phyloP scores from a whole-genome alignment of 2,113 vertebrate species.

The Polyodon spathula region DNA sequence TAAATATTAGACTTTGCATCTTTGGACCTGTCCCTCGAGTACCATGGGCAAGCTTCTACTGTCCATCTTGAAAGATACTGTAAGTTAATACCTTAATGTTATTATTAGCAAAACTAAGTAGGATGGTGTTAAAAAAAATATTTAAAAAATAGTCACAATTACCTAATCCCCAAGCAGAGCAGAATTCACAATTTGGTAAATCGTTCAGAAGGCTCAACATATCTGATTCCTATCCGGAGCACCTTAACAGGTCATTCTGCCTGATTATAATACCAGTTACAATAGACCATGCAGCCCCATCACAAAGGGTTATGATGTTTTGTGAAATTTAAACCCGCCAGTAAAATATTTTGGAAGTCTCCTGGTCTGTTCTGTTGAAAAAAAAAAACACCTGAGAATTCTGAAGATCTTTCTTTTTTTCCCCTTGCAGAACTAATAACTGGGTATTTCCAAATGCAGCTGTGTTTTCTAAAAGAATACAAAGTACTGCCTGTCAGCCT shows the following conservation, averaged over 20 bases:
- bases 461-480: no score
- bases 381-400: constrained; percentile 13
- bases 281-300: not conserved
- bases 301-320: constrained; percentile 8
- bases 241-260: not conserved
- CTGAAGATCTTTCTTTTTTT: constrained; percentile 23
- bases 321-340: constrained; percentile 22
- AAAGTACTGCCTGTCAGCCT: no score
- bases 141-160: no score
- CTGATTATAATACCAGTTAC: not conserved
- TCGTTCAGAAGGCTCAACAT: constrained; percentile 24
- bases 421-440: constrained; percentile 10
- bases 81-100: no score
- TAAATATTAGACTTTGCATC: no score
- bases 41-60: no score
- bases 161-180: not conserved
- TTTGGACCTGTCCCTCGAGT: no score
- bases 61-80: no score
- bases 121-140: no score
- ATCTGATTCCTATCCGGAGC: not conserved
- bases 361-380: not conserved
- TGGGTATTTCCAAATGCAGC: constrained; percentile 15
- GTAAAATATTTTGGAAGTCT: constrained; percentile 19
- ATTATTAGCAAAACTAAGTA: no score
- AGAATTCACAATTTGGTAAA: constrained; percentile 22